Conservation (phyloP, 2,888 invertebrate species). For the Netelia fuscicornis region DNA sequence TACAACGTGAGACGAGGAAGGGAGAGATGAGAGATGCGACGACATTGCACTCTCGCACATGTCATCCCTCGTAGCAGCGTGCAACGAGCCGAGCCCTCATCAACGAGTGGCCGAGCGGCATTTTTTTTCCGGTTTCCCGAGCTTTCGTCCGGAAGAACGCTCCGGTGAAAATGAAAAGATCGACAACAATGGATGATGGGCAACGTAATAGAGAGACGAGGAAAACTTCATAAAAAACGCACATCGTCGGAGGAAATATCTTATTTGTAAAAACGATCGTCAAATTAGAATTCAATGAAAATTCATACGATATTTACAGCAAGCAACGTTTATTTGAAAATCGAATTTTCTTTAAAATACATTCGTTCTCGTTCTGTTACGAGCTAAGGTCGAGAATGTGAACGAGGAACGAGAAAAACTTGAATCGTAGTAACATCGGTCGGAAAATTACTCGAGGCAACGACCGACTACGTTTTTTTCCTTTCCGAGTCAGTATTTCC, state of each 20-base stretch:
- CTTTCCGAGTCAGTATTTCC: conserved; percentile 15
- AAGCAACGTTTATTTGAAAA: too few species aligned
- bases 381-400: background rate
- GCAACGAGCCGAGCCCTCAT: conserved; percentile 14
- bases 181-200: background rate
- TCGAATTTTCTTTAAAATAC: too few species aligned
- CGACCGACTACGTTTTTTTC: background rate
- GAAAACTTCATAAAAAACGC: background rate
- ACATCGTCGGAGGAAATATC: background rate
- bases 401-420: background rate
- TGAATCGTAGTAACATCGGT: background rate
- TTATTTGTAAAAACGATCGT: background rate
- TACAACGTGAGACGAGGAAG: conserved; percentile 8
- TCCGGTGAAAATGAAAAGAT: conserved; percentile 34
- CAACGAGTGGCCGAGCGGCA: conserved; percentile 42
- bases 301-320: background rate
- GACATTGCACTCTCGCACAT: conserved; percentile 48
- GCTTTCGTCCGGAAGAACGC: conserved; percentile 48
- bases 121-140: conserved; percentile 35
- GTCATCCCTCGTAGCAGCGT: background rate
- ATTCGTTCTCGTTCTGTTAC: too few species aligned
- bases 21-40: conserved; percentile 23
- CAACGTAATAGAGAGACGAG: background rate
- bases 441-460: conserved; percentile 25
- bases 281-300: background rate